These are phyloP conservation scores for Sciurus niger DNA, from an alignment of 2,113 vertebrate genomes.

Conservation along the genomic window DNA sequence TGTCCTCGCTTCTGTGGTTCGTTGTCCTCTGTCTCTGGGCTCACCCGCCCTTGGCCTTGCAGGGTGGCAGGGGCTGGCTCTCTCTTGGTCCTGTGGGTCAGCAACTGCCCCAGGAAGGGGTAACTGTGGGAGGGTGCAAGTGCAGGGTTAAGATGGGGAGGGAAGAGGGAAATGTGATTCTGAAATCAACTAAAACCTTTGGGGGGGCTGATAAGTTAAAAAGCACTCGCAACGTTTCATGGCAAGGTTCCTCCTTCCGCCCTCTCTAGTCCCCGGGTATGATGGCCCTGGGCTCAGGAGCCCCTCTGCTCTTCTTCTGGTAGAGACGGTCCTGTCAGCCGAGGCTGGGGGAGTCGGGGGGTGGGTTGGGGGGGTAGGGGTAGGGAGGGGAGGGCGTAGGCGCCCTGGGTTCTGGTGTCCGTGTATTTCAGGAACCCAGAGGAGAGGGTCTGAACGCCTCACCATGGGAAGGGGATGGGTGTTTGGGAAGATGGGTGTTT, in stretches of 20 bases:
- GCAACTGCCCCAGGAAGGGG: too few species aligned
- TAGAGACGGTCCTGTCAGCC: not conserved
- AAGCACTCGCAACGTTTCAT: not conserved
- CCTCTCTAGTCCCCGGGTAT: not conserved
- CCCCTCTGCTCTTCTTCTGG: not conserved
- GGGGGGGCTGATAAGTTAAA: not conserved
- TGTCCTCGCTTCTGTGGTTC: not conserved
- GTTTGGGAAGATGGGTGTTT: not conserved
- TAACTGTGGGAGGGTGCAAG: not conserved
- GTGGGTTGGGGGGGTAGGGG: too few species aligned
- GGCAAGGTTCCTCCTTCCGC: not conserved
- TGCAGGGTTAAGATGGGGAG: too few species aligned
- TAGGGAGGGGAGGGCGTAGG: not conserved
- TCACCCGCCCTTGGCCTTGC: not conserved
- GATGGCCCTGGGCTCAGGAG: not conserved
- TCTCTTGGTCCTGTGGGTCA: not conserved
- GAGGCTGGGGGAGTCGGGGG: not conserved
- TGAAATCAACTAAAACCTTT: not conserved
- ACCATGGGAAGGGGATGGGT: not conserved
- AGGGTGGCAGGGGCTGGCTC: not conserved
- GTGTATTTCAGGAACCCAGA: not conserved
- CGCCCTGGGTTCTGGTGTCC: not conserved
- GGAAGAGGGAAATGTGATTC: not conserved
- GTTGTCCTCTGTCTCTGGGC: not conserved
- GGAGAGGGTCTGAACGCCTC: not conserved